Conservation (phyloP, 2,888 invertebrate species). For the Boloria selene region DNA sequence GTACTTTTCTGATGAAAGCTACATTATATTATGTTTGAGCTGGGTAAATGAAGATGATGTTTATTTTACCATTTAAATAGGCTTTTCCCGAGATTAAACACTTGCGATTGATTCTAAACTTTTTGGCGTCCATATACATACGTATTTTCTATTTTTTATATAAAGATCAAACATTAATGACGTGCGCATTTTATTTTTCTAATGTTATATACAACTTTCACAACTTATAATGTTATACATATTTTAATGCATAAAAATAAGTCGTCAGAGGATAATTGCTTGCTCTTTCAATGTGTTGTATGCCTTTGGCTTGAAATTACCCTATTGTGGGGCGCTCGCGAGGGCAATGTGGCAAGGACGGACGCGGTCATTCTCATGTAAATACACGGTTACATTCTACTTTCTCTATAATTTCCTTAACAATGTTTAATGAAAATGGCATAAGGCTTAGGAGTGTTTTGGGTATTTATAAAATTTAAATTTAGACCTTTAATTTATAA, state of each 20-base stretch:
- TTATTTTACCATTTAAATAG: too few relatives aligned
- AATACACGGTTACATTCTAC: conserved; percentile 47
- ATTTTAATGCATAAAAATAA: conserved; percentile 9
- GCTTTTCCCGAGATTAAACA: too few relatives aligned
- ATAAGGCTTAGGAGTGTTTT: conserved; percentile 3
- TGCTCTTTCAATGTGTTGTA: conserved; percentile 34
- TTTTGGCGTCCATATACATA: too few relatives aligned
- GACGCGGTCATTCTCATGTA: conserved; percentile 54
- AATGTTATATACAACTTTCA: too few relatives aligned
- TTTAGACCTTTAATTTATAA: not conserved
- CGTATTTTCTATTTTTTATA: too few relatives aligned
- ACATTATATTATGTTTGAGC: too few relatives aligned
- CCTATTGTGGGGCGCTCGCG: conserved; percentile 42
- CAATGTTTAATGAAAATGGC: conserved; percentile 20
- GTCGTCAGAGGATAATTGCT: conserved; percentile 11
- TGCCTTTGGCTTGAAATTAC: conserved; percentile 24
- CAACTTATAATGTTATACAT: too few relatives aligned
- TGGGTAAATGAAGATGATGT: too few relatives aligned
- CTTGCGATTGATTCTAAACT: too few relatives aligned
- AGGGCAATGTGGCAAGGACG: conserved; percentile 48
- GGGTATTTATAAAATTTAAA: conserved; percentile 10
- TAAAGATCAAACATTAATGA: too few relatives aligned
- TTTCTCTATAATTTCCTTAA: conserved; percentile 18
- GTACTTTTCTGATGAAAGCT: too few relatives aligned
- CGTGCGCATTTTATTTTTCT: too few relatives aligned